These are phyloP conservation scores for Lepilemur ruficaudatus DNA, from an alignment of 2,797 vertebrate genomes.

Conservation along the genomic window DNA sequence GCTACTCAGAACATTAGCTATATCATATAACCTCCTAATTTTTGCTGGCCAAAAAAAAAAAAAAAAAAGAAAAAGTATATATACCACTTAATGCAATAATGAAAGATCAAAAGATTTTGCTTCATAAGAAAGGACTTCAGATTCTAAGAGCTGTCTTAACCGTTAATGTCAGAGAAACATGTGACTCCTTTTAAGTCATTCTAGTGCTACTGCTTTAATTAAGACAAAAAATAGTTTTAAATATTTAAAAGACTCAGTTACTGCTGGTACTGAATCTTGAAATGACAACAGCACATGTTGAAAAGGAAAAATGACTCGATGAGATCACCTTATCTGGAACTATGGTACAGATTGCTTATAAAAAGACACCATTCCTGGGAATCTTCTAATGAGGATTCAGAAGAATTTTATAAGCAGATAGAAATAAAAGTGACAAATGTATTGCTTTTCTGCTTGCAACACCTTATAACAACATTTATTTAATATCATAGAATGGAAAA, in stretches of 20 bases:
- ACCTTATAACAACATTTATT: neutral
- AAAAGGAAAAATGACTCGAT: slow-evolving; percentile 19
- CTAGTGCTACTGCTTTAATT: neutral
- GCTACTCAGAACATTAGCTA: slow-evolving; percentile 97
- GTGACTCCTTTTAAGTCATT: slow-evolving; percentile 39
- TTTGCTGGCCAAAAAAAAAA: slow-evolving; percentile 88
- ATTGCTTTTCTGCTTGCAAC: neutral
- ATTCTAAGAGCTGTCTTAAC: slow-evolving; percentile 35
- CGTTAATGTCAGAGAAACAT: neutral
- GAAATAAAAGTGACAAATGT: neutral
- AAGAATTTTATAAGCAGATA: neutral
- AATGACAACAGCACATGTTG: slow-evolving; percentile 7
- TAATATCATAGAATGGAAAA: neutral
- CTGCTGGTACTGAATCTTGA: slow-evolving; percentile 20
- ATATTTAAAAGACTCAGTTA: slow-evolving; percentile 49
- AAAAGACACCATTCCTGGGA: neutral
- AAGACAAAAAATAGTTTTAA: slow-evolving; percentile 29
- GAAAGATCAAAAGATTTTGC: slow-evolving; percentile 46
- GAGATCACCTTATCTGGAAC: neutral
- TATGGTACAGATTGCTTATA: neutral
- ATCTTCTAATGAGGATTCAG: slow-evolving; percentile 4
- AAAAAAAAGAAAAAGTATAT: slow-evolving; percentile 28
- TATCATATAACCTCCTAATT: slow-evolving; percentile 96
- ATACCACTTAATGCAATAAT: slow-evolving; percentile 9
- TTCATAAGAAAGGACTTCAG: slow-evolving; percentile 46